Evolutionary conservation across 1,140 invertebrate species (phyloP).

Genomic region (Meloidogyne hapla): DNA sequence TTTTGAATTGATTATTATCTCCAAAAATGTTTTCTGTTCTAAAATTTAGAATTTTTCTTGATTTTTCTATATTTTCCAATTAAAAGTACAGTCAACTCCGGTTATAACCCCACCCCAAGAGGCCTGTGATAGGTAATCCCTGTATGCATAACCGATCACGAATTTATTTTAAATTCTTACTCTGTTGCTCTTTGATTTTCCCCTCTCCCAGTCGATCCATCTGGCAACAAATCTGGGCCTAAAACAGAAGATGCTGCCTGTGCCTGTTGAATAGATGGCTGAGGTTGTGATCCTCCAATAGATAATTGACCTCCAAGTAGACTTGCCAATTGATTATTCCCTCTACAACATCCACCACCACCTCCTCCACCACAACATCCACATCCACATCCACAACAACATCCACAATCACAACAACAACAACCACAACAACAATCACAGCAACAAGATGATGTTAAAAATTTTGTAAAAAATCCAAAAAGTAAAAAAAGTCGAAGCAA

Average conservation of each 20-base stretch:
- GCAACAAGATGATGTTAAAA: conserved; percentile 11
- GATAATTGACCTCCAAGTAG: not conserved
- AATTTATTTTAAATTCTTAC: not conserved
- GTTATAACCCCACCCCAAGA: too few relatives aligned
- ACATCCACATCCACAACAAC: conserved; percentile 8
- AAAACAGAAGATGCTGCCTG: not conserved
- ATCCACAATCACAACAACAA: conserved; percentile 7
- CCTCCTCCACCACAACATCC: not conserved
- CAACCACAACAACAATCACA: conserved; percentile 19
- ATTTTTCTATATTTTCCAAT: too few relatives aligned
- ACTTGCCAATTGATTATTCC: not conserved
- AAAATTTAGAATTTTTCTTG: not conserved
- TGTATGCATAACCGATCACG: too few relatives aligned
- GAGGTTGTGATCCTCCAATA: not conserved
- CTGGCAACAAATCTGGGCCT: conserved; percentile 17
- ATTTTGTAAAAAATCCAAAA: conserved; percentile 7
- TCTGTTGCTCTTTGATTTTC: not conserved
- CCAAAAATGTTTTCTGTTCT: not conserved
- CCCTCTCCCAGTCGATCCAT: conserved; percentile 18
- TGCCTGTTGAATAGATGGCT: not conserved
- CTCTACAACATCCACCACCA: not conserved
- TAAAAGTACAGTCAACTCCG: too few relatives aligned
- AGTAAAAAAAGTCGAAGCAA: not conserved
- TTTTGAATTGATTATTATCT: not conserved
- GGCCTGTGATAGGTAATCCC: too few relatives aligned